These are phyloP conservation scores for Drosophila lacertosa DNA, from an alignment of 1,140 invertebrate genomes.

Conservation along the genomic window DNA sequence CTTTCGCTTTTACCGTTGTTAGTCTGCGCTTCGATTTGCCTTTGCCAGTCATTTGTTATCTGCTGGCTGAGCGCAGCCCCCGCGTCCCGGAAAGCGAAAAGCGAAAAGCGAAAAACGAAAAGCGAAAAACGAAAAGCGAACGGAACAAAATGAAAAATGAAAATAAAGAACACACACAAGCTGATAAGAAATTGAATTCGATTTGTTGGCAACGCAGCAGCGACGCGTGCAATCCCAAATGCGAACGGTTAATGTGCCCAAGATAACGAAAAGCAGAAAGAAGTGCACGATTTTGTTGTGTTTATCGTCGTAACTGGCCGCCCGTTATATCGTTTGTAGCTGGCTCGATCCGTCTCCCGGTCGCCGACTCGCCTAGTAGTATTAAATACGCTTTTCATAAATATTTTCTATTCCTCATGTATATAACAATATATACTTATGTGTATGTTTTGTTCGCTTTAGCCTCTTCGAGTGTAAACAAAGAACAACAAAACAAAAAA, in stretches of 20 bases:
- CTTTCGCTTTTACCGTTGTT: slow-evolving; percentile 55
- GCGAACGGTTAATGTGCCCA: slow-evolving; percentile 45
- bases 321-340: background rate
- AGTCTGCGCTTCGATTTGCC: slow-evolving; percentile 55
- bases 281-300: slow-evolving; percentile 32
- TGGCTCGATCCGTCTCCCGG: too few species aligned
- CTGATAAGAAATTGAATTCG: slow-evolving; percentile 51
- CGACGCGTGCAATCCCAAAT: slow-evolving; percentile 49
- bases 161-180: slow-evolving; percentile 14
- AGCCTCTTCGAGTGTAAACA: background rate
- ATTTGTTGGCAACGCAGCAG: slow-evolving; percentile 28
- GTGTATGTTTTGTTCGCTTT: background rate
- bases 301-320: slow-evolving; percentile 12
- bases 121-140: background rate
- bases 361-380: background rate
- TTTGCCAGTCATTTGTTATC: slow-evolving; percentile 70
- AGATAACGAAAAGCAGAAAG: slow-evolving; percentile 36
- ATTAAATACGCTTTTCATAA: background rate
- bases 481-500: background rate
- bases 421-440: too few species aligned
- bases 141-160: background rate
- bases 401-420: background rate
- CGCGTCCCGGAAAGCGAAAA: slow-evolving; percentile 23
- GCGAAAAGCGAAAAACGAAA: slow-evolving; percentile 17
- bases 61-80: slow-evolving; percentile 3